Percentiles rank a stretch among this genome's conserved stretches.
Evolutionary conservation across 2,113 vertebrate species (phyloP).

Genomic region (Fukomys damarensis): DNA sequence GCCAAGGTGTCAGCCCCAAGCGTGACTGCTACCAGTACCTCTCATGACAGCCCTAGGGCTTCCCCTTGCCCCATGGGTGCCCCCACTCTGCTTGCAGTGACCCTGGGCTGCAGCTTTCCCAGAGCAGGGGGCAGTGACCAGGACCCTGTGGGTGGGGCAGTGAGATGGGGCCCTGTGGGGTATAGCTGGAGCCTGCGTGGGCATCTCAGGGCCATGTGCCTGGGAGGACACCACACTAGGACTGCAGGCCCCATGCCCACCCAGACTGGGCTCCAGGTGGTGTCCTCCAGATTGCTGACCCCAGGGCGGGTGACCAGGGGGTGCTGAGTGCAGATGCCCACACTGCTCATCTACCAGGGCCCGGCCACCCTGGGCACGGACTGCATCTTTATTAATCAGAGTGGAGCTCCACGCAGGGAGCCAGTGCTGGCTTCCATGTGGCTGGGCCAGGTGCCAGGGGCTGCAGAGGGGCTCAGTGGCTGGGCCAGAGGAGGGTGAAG

Average conservation of each 20-base stretch:
- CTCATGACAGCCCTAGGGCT: not conserved
- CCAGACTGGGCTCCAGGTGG: not conserved
- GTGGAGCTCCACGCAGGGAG: fast-evolving
- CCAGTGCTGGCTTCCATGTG: not conserved
- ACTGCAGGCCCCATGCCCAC: not conserved
- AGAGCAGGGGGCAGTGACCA: not conserved
- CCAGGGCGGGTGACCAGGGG: not conserved
- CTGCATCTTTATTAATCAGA: slow-evolving; percentile 61
- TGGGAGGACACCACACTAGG: not conserved
- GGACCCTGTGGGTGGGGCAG: not conserved
- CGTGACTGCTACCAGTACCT: not conserved
- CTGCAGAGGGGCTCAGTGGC: slow-evolving; percentile 71
- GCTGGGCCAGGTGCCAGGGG: not conserved
- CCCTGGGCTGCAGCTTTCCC: not conserved
- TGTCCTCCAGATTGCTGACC: not conserved
- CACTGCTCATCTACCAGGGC: not conserved
- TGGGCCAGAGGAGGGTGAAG: slow-evolving; percentile 89
- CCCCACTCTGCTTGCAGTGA: not conserved
- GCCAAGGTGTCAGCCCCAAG: not conserved
- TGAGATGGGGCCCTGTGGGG: not conserved
- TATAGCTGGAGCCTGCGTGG: too few species aligned
- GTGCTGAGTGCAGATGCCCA: not conserved
- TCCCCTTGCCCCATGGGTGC: not conserved
- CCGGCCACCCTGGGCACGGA: not conserved
- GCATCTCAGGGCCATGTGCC: not conserved